Conservation (phyloP, 1,140 invertebrate species). For the Orius insidiosus region DNA sequence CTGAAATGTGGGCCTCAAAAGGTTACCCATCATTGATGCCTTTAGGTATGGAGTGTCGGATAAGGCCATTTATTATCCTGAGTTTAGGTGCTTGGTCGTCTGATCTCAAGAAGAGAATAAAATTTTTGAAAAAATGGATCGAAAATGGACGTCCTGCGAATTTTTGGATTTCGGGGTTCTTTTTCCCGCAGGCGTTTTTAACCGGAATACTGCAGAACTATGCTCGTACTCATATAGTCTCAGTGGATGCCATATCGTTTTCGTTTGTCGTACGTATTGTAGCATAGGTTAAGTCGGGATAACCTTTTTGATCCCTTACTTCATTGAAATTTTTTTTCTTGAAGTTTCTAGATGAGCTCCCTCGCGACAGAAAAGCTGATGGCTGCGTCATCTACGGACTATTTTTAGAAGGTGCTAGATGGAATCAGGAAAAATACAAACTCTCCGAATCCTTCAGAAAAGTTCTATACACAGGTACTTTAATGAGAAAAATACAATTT, state of each 20-base stretch:
- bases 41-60: slow-evolving; percentile 46
- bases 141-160: slow-evolving; percentile 46
- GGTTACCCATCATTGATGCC: slow-evolving; percentile 72
- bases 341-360: slow-evolving; percentile 32
- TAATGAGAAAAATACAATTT: slow-evolving; percentile 9
- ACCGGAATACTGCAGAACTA: slow-evolving; percentile 69
- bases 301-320: too few relatives aligned
- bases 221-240: slow-evolving; percentile 52
- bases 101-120: slow-evolving; percentile 37
- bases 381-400: slow-evolving; percentile 55
- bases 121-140: slow-evolving; percentile 49
- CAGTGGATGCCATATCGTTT: slow-evolving; percentile 38
- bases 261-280: not conserved
- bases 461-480: slow-evolving; percentile 39
- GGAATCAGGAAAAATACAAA: slow-evolving; percentile 31
- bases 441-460: slow-evolving; percentile 43
- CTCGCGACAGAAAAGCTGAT: slow-evolving; percentile 33
- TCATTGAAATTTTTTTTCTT: too few relatives aligned
- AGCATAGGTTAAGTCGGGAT: too few relatives aligned
- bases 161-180: slow-evolving; percentile 77
- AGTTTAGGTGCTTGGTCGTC: slow-evolving; percentile 41
- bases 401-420: slow-evolving; percentile 55
- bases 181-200: slow-evolving; percentile 71
- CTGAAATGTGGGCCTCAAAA: slow-evolving; percentile 46
- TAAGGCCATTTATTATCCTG: too few relatives aligned